phyloP scores from a whole-genome alignment of 1,140 invertebrate species.

The Drosophila orosa region DNA sequence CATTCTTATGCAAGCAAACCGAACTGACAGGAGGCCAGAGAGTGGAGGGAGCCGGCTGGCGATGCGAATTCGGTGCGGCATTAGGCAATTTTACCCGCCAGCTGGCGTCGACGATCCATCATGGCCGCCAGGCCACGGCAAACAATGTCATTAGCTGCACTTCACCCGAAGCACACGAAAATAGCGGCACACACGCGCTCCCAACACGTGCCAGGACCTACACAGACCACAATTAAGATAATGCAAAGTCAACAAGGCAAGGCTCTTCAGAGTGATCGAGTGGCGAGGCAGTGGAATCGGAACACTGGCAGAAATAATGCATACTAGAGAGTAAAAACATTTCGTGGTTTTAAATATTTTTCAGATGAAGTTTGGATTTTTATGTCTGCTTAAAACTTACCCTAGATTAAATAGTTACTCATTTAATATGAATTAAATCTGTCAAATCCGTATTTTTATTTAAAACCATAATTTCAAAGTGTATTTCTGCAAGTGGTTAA shows the following conservation, averaged over 20 bases:
- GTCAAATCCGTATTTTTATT: not conserved
- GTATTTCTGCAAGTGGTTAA: not conserved
- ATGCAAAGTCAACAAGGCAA: conserved; percentile 53
- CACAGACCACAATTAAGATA: conserved; percentile 71
- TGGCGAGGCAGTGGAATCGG: conserved; percentile 14
- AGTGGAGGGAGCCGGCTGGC: not conserved
- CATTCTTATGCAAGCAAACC: conserved; percentile 21
- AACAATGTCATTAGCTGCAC: conserved; percentile 50
- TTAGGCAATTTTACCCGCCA: conserved; percentile 36
- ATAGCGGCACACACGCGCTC: conserved; percentile 25
- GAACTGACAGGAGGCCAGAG: not conserved
- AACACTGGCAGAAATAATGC: conserved; percentile 20
- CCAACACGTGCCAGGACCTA: conserved; percentile 41
- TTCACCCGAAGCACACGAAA: conserved; percentile 29
- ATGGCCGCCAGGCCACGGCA: conserved; percentile 16
- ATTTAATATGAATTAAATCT: not conserved
- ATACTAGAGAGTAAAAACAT: too few species aligned
- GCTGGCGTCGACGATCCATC: conserved; percentile 36
- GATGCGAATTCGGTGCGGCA: conserved; percentile 3
- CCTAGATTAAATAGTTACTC: not conserved
- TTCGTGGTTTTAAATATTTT: too few species aligned
- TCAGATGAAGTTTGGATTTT: too few species aligned
- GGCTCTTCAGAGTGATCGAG: conserved; percentile 18
- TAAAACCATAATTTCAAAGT: not conserved
- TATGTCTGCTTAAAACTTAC: not conserved